These are phyloP conservation scores for Prolemur simus DNA, from an alignment of 2,113 vertebrate species.

Conservation along the genomic window DNA sequence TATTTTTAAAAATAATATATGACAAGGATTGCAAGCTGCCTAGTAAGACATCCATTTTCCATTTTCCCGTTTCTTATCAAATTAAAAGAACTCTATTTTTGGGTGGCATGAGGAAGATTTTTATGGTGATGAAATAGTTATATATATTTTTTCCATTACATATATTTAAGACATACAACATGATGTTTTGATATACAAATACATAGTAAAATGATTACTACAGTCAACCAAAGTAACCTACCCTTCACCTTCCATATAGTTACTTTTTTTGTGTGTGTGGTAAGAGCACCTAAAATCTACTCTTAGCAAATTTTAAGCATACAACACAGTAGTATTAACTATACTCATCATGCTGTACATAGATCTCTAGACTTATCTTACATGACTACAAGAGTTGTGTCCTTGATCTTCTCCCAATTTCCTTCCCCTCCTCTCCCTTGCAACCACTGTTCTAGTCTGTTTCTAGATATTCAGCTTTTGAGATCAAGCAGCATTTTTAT, in stretches of 20 bases:
- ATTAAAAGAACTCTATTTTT: slow-evolving; percentile 25
- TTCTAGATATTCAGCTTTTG: not conserved
- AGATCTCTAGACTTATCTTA: not conserved
- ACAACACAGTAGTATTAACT: not conserved
- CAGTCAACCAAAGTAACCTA: not conserved
- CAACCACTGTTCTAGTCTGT: not conserved
- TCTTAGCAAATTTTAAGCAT: not conserved
- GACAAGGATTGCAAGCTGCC: not conserved
- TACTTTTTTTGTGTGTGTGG: not conserved
- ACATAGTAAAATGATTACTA: not conserved
- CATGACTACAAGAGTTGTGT: not conserved
- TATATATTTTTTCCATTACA: not conserved
- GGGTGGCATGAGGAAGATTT: not conserved
- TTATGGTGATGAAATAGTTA: not conserved
- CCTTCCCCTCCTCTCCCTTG: not conserved
- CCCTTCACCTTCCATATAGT: not conserved
- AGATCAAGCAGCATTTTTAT: not conserved
- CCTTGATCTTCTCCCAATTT: not conserved
- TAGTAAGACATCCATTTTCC: slow-evolving; percentile 5
- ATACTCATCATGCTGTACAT: not conserved
- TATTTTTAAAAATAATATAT: slow-evolving; percentile 25
- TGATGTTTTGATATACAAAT: not conserved
- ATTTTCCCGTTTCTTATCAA: not conserved
- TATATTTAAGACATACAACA: not conserved
- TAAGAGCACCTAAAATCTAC: not conserved